Base-by-base conservation (phyloP, 2,797 vertebrate species). In the Saguinus oedipus region DNA sequence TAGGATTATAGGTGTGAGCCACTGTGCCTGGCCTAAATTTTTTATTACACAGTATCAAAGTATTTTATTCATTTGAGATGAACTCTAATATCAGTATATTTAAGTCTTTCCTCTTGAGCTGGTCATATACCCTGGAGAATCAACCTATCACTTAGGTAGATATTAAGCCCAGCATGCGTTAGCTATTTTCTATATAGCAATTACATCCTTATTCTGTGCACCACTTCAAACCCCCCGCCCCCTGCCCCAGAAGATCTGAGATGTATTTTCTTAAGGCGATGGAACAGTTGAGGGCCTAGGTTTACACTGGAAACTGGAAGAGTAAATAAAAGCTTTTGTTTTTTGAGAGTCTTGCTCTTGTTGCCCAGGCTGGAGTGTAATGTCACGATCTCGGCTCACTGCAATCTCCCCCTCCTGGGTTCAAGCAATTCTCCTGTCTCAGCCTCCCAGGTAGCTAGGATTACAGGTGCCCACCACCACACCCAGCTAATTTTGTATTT, bases 51-150 rank as follows among this genome's bases (percentile, higher is more conserved):
- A 53, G 17, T 86, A 72, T 61, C 75, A 89, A 3, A 85, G 59
- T 61, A 9, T 74, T 87, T 88, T 55, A 0, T 86, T 64, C 78
- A 7, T 64, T 74, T 55, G 44, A 39, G n/a, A 11, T 81, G 44
- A 74, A 93, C 13, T 61, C 14, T 53, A 15, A 30, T 92, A 74
- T 76, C 24, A 12, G 15, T 27, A 10, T 95, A 78, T 74, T 78
- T 85, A 70, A 64, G 44, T 46, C 42, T 94, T 95, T 59, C 59
- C 59, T 92, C 6, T 85, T 95, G 42, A 75, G 46, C 68, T 87
- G 33, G 53, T 86, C 33, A 90, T 44, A 81, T 46, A 53, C 15
- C 42, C 42, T 48, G 11, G 57, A 79, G 85, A 70, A 33, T 64
- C 61, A 64, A 64, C 14, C 14, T 33, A 17, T 64, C 61, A 17